Evolutionary conservation across 1,140 invertebrate genomes (phyloP).

Genomic region (Drosophila ercepeae): DNA sequence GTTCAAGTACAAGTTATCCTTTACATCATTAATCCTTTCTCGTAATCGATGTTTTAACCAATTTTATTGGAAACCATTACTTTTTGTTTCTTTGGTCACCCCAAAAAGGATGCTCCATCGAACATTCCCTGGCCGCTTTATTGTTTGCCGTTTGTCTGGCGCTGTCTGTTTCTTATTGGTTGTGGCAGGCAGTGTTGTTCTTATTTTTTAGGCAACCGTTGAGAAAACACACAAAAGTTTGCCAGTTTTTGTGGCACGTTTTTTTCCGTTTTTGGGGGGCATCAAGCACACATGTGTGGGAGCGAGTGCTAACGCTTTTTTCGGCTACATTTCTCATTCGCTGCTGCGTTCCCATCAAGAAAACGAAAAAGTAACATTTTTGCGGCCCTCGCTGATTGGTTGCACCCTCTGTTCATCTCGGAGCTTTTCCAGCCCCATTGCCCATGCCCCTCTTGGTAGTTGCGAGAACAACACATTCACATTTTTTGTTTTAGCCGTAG

Average conservation of each 20-base stretch:
- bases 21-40: constrained; percentile 9
- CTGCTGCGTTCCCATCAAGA: constrained; percentile 70
- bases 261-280: not conserved
- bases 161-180: constrained; percentile 61
- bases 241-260: constrained; percentile 22
- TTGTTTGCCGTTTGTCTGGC: constrained; percentile 66
- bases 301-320: constrained; percentile 54
- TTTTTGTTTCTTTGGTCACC: not conserved
- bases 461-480: constrained; percentile 36
- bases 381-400: constrained; percentile 72
- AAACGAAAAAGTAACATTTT: constrained; percentile 73
- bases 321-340: constrained; percentile 77
- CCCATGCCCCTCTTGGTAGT: not conserved
- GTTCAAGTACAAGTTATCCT: not conserved
- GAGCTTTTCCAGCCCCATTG: constrained; percentile 14
- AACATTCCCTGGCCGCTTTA: constrained; percentile 14
- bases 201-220: constrained; percentile 70
- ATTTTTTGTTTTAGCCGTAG: constrained; percentile 75
- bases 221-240: constrained; percentile 76
- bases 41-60: constrained; percentile 1
- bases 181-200: constrained; percentile 49
- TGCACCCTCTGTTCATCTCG: constrained; percentile 46
- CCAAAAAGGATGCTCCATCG: not conserved
- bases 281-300: constrained; percentile 23
- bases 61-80: constrained; percentile 27